Percentiles rank a stretch among this genome's conserved stretches.
phyloP scores from a whole-genome alignment of 2,888 invertebrate genomes.

The Cataglyphis altisquamis region DNA sequence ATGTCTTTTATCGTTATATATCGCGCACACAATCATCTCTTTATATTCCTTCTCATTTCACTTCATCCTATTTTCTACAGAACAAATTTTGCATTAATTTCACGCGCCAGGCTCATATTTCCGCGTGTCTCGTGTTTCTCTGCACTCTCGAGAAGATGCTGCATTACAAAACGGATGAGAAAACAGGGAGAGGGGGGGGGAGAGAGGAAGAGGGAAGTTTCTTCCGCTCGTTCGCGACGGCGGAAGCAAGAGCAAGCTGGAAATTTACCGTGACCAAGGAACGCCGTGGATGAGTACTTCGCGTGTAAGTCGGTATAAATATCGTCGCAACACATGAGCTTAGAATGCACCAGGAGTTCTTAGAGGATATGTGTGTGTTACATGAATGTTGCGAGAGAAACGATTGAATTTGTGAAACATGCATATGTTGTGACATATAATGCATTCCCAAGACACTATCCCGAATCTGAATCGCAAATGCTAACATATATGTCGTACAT shows the following conservation, averaged over 20 bases:
- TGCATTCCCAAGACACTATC: not conserved
- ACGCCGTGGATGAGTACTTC: slow-evolving; percentile 17
- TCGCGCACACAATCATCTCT: not conserved
- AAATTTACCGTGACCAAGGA: slow-evolving; percentile 40
- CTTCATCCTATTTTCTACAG: not conserved
- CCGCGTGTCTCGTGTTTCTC: slow-evolving; percentile 11
- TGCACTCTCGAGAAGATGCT: slow-evolving; percentile 16
- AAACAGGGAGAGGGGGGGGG: not conserved
- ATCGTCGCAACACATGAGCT: slow-evolving; percentile 36
- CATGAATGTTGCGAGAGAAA: not conserved
- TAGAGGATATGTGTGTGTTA: not conserved
- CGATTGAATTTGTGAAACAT: slow-evolving; percentile 34
- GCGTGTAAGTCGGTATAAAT: slow-evolving; percentile 39
- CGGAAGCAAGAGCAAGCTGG: slow-evolving; percentile 29
- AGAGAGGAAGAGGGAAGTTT: not conserved
- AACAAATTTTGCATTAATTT: slow-evolving; percentile 44
- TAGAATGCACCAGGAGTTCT: slow-evolving; percentile 19
- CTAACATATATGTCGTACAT: not conserved
- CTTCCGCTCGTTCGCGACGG: slow-evolving; percentile 20
- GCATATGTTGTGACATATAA: not conserved
- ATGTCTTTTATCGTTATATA: slow-evolving; percentile 5
- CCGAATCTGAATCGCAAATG: slow-evolving; percentile 13
- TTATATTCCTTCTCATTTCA: slow-evolving; percentile 1
- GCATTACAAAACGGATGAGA: slow-evolving; percentile 21
- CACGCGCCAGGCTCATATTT: slow-evolving; percentile 17